Conservation (phyloP, 1,140 invertebrate genomes). For the Octopus sinensis region DNA sequence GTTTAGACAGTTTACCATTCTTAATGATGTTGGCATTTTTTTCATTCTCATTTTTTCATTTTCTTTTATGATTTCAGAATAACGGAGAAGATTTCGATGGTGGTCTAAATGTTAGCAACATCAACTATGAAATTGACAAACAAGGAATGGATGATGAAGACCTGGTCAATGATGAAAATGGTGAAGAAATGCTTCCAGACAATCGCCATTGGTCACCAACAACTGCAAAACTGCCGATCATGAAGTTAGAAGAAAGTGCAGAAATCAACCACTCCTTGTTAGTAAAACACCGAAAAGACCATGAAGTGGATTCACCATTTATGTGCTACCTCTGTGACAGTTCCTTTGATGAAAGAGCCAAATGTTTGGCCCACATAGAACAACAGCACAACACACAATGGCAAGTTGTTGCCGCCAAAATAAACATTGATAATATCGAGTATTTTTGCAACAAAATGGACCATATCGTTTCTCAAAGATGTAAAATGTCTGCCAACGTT, state of each 20-base stretch:
- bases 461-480: constrained; percentile 19
- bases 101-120: constrained; percentile 36
- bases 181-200: too few relatives aligned
- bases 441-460: constrained; percentile 32
- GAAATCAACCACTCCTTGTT: too few relatives aligned
- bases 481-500: constrained; percentile 30
- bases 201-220: too few relatives aligned
- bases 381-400: constrained; percentile 64
- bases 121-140: constrained; percentile 46
- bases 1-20: too few relatives aligned
- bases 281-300: constrained; percentile 47
- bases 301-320: constrained; percentile 71
- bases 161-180: too few relatives aligned
- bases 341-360: constrained; percentile 74
- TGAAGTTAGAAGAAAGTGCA: too few relatives aligned
- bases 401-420: constrained; percentile 50
- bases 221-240: too few relatives aligned
- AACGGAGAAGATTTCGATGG: too few relatives aligned
- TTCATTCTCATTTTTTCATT: too few relatives aligned
- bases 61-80: too few relatives aligned
- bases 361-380: constrained; percentile 78
- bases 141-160: constrained; percentile 45
- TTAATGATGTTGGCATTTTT: too few relatives aligned
- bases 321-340: constrained; percentile 90
- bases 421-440: constrained; percentile 44